These are phyloP conservation scores for Brachirus orientalis DNA, from an alignment of 2,113 vertebrate genomes.

Conservation along the genomic window DNA sequence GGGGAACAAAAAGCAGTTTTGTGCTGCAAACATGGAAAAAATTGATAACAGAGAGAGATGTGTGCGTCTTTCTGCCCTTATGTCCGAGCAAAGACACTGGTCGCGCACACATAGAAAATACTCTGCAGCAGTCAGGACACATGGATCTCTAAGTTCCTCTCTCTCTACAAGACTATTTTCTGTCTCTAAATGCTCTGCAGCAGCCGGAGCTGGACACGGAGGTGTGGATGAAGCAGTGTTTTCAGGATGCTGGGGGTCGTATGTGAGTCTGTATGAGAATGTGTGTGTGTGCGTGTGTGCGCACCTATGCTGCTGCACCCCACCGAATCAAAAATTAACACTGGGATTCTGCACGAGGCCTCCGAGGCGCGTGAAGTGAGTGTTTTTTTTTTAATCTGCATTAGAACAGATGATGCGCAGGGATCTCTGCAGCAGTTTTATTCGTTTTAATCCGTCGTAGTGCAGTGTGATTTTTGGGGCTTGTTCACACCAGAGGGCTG, in stretches of 20 bases:
- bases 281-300: not conserved
- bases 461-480: not conserved
- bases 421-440: not conserved
- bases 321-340: not conserved
- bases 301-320: conserved; percentile 41
- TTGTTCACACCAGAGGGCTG: conserved; percentile 7
- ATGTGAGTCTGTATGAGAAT: not conserved
- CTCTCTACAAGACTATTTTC: conserved; percentile 18
- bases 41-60: conserved; percentile 83
- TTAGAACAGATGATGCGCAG: not conserved
- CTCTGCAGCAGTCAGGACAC: conserved; percentile 63
- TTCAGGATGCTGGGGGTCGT: not conserved
- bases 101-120: conserved; percentile 68
- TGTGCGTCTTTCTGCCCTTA: conserved; percentile 78
- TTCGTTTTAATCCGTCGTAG: not conserved
- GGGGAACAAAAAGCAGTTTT: conserved; percentile 87
- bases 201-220: conserved; percentile 58
- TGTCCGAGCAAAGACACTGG: conserved; percentile 71
- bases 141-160: conserved; percentile 54
- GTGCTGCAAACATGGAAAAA: conserved; percentile 82
- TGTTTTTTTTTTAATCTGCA: conserved; percentile 13
- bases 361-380: conserved; percentile 60
- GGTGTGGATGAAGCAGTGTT: conserved; percentile 38
- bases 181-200: not conserved
- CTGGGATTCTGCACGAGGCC: conserved; percentile 57